phyloP scores from a whole-genome alignment of 1,140 invertebrate species.

The Nephila pilipes region DNA sequence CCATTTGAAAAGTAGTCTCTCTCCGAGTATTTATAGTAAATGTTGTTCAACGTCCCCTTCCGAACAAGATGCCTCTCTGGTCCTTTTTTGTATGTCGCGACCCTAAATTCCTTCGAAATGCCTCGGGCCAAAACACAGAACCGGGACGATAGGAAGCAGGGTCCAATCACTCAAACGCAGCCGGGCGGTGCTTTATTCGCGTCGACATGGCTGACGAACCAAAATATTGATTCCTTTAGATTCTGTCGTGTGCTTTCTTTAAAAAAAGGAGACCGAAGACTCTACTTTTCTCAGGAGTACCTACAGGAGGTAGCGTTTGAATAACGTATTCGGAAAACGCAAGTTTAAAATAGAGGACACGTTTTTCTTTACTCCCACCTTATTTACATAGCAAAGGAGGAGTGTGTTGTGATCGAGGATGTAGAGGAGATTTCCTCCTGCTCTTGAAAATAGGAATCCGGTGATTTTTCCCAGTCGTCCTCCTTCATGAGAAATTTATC shows the following conservation, averaged over 20 bases:
- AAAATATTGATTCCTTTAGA: constrained; percentile 31
- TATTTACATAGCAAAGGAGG: constrained; percentile 46
- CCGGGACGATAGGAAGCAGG: constrained; percentile 22
- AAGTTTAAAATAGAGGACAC: constrained; percentile 50
- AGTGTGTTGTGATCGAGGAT: constrained; percentile 10
- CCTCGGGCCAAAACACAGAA: constrained; percentile 41
- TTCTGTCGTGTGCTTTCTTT: neutral
- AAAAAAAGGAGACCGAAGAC: neutral
- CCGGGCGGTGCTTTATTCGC: constrained; percentile 12
- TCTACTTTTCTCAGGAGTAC: neutral
- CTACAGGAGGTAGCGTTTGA: neutral
- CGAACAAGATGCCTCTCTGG: neutral
- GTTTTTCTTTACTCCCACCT: constrained; percentile 27
- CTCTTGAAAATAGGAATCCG: constrained; percentile 6
- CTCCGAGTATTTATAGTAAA: too few species aligned
- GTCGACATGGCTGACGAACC: constrained; percentile 61
- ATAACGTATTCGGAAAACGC: constrained; percentile 43
- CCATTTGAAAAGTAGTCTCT: too few species aligned
- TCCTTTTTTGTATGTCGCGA: neutral
- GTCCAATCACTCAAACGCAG: constrained; percentile 62
- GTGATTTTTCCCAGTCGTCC: constrained; percentile 21
- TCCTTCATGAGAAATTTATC: neutral
- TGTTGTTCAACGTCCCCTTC: neutral
- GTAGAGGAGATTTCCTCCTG: constrained; percentile 1
- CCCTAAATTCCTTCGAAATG: neutral